Evolutionary conservation across 2,888 invertebrate species (phyloP).

Genomic region (Megastigmus dorsalis): DNA sequence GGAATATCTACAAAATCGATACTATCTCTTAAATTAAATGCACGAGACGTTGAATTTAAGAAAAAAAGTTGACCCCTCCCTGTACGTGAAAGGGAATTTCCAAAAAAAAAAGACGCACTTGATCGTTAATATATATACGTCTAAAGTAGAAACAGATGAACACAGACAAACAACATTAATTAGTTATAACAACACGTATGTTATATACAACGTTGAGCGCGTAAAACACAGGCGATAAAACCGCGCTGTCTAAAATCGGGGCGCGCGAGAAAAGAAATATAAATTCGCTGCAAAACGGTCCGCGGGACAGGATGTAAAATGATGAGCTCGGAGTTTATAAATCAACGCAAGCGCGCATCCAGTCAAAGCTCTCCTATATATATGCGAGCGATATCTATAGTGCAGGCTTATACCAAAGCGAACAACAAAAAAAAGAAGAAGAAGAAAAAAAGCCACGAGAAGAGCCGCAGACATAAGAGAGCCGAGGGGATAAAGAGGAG

Average conservation of each 20-base stretch:
- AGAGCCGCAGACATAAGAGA: neutral
- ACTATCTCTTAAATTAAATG: too few species aligned
- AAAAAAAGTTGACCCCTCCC: too few species aligned
- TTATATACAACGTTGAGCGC: too few species aligned
- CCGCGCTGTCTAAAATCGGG: neutral
- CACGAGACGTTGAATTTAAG: too few species aligned
- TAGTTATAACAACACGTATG: too few species aligned
- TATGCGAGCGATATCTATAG: constrained; percentile 19
- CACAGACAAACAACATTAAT: neutral
- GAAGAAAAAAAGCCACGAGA: neutral
- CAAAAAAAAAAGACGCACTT: too few species aligned
- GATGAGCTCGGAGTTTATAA: constrained; percentile 22
- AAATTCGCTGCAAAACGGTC: neutral
- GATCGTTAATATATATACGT: too few species aligned
- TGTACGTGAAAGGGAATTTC: too few species aligned
- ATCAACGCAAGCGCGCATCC: constrained; percentile 3
- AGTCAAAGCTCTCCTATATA: too few species aligned
- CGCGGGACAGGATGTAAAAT: neutral
- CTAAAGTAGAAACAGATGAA: neutral
- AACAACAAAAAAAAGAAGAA: neutral
- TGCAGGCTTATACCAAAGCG: neutral
- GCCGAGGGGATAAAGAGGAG: too few species aligned
- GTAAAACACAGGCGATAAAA: neutral
- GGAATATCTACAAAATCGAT: too few species aligned
- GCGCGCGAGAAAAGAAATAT: neutral